These are phyloP conservation scores for Prinia subflava DNA, from an alignment of 2,113 vertebrate species.

Conservation along the genomic window DNA sequence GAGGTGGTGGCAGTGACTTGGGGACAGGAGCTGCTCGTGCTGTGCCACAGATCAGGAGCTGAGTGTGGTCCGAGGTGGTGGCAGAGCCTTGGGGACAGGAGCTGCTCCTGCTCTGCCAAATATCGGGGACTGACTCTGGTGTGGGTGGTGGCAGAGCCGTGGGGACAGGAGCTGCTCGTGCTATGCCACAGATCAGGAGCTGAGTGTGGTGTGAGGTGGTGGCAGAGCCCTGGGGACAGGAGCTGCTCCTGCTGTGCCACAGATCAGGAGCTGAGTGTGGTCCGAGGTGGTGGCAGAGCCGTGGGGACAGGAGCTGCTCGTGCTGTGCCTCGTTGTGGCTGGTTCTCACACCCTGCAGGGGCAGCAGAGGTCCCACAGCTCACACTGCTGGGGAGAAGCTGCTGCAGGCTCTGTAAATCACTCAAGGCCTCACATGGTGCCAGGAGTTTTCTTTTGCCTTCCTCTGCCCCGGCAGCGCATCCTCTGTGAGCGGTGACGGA, in stretches of 20 bases:
- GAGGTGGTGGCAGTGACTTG: neutral
- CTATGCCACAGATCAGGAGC: neutral
- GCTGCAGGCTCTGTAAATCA: neutral
- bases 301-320: too few species aligned
- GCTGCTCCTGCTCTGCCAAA: neutral
- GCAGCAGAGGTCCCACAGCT: neutral
- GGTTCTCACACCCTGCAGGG: rapidly evolving
- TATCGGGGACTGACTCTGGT: too few species aligned
- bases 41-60: too few species aligned
- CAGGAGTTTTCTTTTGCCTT: neutral
- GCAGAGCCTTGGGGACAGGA: too few species aligned
- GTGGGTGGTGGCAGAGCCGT: too few species aligned
- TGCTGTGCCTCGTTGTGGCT: neutral
- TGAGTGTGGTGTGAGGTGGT: neutral
- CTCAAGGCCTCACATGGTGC: rapidly evolving
- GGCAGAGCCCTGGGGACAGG: neutral
- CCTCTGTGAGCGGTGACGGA: rapidly evolving
- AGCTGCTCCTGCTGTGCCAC: neutral
- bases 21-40: neutral
- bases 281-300: too few species aligned
- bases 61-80: too few species aligned
- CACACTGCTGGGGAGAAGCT: neutral
- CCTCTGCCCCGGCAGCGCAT: rapidly evolving
- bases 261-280: too few species aligned
- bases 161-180: too few species aligned